Percentiles rank a stretch among this genome's conserved stretches.
Evolutionary conservation across 2,113 vertebrate species (phyloP).

Genomic region (Rhinopomastus cyanomelas): DNA sequence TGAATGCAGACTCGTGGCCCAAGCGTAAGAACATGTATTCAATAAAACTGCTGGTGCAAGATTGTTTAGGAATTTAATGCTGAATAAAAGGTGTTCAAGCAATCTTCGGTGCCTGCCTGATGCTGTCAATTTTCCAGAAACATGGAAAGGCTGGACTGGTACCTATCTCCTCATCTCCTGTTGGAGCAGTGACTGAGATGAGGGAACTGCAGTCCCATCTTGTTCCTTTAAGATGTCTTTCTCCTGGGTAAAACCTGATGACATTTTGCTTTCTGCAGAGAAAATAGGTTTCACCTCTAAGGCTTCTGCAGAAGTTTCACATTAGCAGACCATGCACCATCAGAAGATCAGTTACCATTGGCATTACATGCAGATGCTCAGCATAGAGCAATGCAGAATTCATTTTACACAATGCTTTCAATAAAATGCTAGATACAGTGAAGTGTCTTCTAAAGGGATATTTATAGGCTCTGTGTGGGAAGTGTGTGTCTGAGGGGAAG

Average conservation of each 20-base stretch:
- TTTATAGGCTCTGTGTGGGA: slow-evolving; percentile 60
- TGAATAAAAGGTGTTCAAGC: background rate
- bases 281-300: slow-evolving; percentile 52
- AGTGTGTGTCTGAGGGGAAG: background rate
- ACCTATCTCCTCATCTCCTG: background rate
- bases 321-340: slow-evolving; percentile 46
- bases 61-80: background rate
- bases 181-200: background rate
- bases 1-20: background rate
- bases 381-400: slow-evolving; percentile 51
- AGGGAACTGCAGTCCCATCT: background rate
- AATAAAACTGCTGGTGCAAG: background rate
- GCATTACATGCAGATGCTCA: slow-evolving; percentile 56
- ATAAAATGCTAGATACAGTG: slow-evolving; percentile 70
- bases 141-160: background rate
- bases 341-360: slow-evolving; percentile 57
- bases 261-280: background rate
- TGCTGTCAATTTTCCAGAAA: background rate
- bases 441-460: slow-evolving; percentile 66
- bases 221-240: background rate
- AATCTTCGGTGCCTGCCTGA: background rate
- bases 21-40: background rate
- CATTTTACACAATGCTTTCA: slow-evolving; percentile 60
- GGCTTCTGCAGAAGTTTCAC: slow-evolving; percentile 37
- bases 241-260: slow-evolving; percentile 4